phyloP scores from a whole-genome alignment of 2,888 invertebrate species.

The Idaea dimidiata region DNA sequence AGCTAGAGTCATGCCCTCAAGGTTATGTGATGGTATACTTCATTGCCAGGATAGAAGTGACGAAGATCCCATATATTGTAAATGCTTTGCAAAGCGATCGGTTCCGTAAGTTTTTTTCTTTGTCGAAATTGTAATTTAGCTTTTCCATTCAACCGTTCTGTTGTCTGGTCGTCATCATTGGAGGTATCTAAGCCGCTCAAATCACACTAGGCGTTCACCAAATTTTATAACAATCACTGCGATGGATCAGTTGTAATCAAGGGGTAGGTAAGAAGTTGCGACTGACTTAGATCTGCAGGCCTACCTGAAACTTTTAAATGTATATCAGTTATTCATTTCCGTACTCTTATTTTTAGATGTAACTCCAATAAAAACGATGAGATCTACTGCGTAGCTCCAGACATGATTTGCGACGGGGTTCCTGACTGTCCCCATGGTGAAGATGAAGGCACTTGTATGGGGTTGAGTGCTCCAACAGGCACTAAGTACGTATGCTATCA shows the following conservation, averaged over 20 bases:
- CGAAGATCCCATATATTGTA: slow-evolving; percentile 84
- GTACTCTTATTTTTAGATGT: slow-evolving; percentile 46
- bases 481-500: slow-evolving; percentile 51
- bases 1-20: slow-evolving; percentile 83
- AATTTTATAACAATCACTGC: too few relatives aligned
- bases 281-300: too few relatives aligned
- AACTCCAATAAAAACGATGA: slow-evolving; percentile 40
- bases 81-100: slow-evolving; percentile 73
- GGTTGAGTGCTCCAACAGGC: slow-evolving; percentile 52
- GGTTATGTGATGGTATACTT: slow-evolving; percentile 88
- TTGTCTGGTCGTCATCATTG: too few relatives aligned
- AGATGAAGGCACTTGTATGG: slow-evolving; percentile 85
- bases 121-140: too few relatives aligned
- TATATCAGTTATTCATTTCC: not conserved
- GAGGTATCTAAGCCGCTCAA: too few relatives aligned
- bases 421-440: slow-evolving; percentile 87
- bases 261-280: too few relatives aligned
- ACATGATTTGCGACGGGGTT: slow-evolving; percentile 89
- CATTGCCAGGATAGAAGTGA: slow-evolving; percentile 90
- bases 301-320: too few relatives aligned
- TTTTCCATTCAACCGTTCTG: too few relatives aligned
- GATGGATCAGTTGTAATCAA: too few relatives aligned
- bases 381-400: slow-evolving; percentile 84
- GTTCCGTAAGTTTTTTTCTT: slow-evolving; percentile 47
- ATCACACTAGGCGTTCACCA: too few relatives aligned